Conservation (phyloP, 2,113 vertebrate species). For the Hystrix cristata region DNA sequence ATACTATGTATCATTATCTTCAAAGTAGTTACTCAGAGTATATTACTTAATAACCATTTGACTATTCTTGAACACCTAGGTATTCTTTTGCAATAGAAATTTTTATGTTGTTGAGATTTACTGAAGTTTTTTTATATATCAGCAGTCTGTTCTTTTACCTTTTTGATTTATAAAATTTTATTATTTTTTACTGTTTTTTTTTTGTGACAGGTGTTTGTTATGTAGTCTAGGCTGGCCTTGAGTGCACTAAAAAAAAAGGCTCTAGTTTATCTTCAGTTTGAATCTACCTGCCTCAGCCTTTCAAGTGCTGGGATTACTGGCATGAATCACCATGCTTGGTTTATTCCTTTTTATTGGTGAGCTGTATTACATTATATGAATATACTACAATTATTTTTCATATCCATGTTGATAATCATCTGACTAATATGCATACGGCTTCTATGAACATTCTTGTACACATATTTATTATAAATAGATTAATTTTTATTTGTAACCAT, state of each 20-base stretch:
- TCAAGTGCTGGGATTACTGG: neutral
- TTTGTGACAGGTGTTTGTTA: neutral
- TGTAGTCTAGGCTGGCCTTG: neutral
- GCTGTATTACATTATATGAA: neutral
- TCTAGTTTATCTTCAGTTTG: neutral
- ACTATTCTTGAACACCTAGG: neutral
- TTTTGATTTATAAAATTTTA: neutral
- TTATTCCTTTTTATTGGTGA: neutral
- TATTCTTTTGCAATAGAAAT: neutral
- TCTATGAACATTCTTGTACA: neutral
- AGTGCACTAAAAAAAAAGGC: neutral
- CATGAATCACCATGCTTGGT: neutral
- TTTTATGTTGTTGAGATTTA: neutral
- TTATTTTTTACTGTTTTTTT: neutral
- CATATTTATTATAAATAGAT: neutral
- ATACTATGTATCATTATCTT: neutral
- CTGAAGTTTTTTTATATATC: neutral
- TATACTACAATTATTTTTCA: neutral
- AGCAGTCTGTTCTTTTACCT: neutral
- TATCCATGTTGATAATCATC: neutral
- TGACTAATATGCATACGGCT: neutral
- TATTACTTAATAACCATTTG: neutral
- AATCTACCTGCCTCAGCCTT: neutral
- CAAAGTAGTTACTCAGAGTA: neutral
- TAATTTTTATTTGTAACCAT: neutral